These are phyloP conservation scores for Etia nguti DNA, from an alignment of 2,113 vertebrate species.

Conservation along the genomic window DNA sequence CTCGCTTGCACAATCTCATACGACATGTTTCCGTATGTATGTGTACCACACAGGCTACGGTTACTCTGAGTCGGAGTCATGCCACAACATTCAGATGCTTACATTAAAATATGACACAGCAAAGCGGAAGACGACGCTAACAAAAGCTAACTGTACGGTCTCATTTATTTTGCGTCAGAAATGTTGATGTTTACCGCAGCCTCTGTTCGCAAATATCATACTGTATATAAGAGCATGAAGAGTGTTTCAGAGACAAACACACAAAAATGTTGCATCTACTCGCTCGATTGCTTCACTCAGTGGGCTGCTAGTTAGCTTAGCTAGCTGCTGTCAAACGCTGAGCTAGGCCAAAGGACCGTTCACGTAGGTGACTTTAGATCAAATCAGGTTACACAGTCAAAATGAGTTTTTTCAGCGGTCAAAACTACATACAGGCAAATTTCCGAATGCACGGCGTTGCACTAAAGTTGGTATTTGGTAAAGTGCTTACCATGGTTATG, in stretches of 20 bases:
- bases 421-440: fast-evolving
- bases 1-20: not conserved
- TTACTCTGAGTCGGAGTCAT: not conserved
- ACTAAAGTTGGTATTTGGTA: fast-evolving
- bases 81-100: not conserved
- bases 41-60: not conserved
- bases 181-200: not conserved
- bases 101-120: not conserved
- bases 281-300: not conserved
- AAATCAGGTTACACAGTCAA: fast-evolving
- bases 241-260: not conserved
- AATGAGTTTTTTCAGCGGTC: no score
- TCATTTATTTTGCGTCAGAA: not conserved
- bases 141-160: not conserved
- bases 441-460: not conserved
- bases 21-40: not conserved
- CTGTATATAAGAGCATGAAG: fast-evolving
- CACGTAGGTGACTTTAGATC: not conserved
- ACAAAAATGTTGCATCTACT: not conserved
- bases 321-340: conserved; percentile 16
- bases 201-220: fast-evolving
- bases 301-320: not conserved
- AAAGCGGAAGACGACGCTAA: conserved; percentile 12
- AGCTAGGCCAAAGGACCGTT: conserved; percentile 13
- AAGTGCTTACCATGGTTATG: conserved; percentile 67